These are phyloP conservation scores for Itoplectis maculator DNA, from an alignment of 2,888 invertebrate genomes.

Conservation along the genomic window DNA sequence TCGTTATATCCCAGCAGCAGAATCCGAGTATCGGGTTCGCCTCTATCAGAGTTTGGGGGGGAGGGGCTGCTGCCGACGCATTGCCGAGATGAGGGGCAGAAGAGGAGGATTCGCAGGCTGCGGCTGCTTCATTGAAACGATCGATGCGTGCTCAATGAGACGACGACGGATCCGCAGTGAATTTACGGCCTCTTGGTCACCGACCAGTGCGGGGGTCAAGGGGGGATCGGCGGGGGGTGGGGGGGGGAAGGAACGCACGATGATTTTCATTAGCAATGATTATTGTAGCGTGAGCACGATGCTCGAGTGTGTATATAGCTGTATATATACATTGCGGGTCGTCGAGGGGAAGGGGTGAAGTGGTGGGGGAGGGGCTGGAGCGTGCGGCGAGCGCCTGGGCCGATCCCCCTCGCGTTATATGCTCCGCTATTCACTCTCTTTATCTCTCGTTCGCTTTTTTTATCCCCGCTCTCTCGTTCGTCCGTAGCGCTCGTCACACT, in stretches of 20 bases:
- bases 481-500: constrained; percentile 1
- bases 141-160: constrained; percentile 69
- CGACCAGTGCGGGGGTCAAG: too few relatives aligned
- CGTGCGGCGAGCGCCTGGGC: constrained; percentile 39
- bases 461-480: constrained; percentile 1
- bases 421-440: constrained; percentile 32
- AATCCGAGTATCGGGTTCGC: constrained; percentile 37
- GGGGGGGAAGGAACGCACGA: constrained; percentile 51
- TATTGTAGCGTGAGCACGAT: constrained; percentile 67
- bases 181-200: constrained; percentile 72
- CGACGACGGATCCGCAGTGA: constrained; percentile 65
- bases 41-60: constrained; percentile 54
- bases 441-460: constrained; percentile 36
- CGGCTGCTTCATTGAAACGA: constrained; percentile 64
- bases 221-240: too few relatives aligned
- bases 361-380: constrained; percentile 4
- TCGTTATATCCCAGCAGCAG: constrained; percentile 41
- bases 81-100: too few relatives aligned
- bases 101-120: constrained; percentile 31
- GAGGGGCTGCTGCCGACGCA: too few relatives aligned
- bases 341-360: constrained; percentile 5
- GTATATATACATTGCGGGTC: constrained; percentile 4
- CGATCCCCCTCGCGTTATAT: background rate
- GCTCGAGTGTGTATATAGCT: constrained; percentile 40
- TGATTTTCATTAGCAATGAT: constrained; percentile 73